Evolutionary conservation across 2,113 vertebrate genomes (phyloP), one percentile per base, ranked within the genome.

Genomic region (Corvus hawaiiensis): DNA sequence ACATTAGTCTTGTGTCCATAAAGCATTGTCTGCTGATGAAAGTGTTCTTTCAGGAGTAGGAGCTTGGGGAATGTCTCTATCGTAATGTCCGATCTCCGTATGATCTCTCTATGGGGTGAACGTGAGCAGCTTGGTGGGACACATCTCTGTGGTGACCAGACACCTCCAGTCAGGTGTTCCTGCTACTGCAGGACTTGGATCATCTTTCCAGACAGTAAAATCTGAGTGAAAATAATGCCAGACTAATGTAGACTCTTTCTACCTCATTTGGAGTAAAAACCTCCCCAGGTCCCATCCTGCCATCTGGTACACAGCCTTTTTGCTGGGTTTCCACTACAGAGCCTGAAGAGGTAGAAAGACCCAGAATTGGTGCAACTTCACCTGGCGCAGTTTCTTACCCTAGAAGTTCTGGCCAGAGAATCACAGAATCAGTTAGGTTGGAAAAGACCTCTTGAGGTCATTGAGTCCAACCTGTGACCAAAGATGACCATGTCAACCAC

Each of bases 71-170:
- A 22, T 9, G 19, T 43, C 37, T 72, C 26, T 22, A 0, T 55
- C 16, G 39, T 39, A 33, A 0, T 49, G 4, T 51, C 9, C 13
- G 10, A 19, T 62, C 37, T 62, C 27, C 68, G 0, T n/a, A 8
- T 56, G 56, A 83, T 51, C 21, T 37, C 32, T 63, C 1, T 16
- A 2, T 10, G 19, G 19, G 39, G 33, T 28, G 30, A 80, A 51
- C 6, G 41, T 33, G 56, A n/a, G 72, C 39, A 92, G 44, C 49
- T 69, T 64, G 27, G 35, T 74, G 52, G 23, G 83, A 11, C 83
- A 46, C 0, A 0, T 39, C 23, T 93, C 49, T 3, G 1, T 30
- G 26, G 30, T 75, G 79, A n/a, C 20, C 54, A 33, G 24, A 32
- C 20, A 61, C 44, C 39, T 80, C 55, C 21, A 27, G 28, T 46